phyloP scores from a whole-genome alignment of 1,140 invertebrate species.

The Drosophila funebris region DNA sequence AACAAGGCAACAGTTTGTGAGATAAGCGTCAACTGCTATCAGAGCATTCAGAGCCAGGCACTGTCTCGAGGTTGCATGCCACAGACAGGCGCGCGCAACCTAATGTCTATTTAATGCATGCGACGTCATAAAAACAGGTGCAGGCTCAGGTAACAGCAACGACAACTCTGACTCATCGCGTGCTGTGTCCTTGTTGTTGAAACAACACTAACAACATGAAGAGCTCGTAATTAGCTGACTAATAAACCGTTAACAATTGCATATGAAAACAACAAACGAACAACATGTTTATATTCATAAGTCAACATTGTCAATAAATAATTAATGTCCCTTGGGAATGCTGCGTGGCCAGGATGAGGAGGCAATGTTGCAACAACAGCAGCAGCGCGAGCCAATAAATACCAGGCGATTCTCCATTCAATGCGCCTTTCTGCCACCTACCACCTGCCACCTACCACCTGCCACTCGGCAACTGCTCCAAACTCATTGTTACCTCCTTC shows the following conservation, averaged over 20 bases:
- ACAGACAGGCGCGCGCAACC: slow-evolving; percentile 20
- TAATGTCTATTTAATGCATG: slow-evolving; percentile 61
- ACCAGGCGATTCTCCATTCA: background rate
- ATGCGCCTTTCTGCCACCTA: background rate
- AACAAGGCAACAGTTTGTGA: slow-evolving; percentile 28
- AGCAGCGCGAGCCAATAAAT: slow-evolving; percentile 6
- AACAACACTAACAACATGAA: background rate
- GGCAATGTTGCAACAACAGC: slow-evolving; percentile 5
- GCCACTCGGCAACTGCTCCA: background rate
- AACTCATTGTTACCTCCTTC: background rate
- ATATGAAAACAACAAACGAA: slow-evolving; percentile 34
- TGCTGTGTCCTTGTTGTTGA: slow-evolving; percentile 1
- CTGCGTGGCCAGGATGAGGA: background rate
- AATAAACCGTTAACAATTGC: slow-evolving; percentile 50
- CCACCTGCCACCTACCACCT: background rate
- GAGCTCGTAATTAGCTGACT: slow-evolving; percentile 29
- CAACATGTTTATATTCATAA: slow-evolving; percentile 61
- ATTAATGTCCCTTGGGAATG: slow-evolving; percentile 58
- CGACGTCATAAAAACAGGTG: slow-evolving; percentile 48
- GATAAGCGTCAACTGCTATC: slow-evolving; percentile 6
- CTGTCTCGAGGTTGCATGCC: slow-evolving; percentile 20
- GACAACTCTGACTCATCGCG: slow-evolving; percentile 46
- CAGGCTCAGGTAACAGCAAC: slow-evolving; percentile 45
- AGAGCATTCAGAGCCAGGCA: background rate
- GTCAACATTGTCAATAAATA: slow-evolving; percentile 60